Base-by-base conservation (phyloP, 2,797 vertebrate species). In the Bucorvus abyssinicus region DNA sequence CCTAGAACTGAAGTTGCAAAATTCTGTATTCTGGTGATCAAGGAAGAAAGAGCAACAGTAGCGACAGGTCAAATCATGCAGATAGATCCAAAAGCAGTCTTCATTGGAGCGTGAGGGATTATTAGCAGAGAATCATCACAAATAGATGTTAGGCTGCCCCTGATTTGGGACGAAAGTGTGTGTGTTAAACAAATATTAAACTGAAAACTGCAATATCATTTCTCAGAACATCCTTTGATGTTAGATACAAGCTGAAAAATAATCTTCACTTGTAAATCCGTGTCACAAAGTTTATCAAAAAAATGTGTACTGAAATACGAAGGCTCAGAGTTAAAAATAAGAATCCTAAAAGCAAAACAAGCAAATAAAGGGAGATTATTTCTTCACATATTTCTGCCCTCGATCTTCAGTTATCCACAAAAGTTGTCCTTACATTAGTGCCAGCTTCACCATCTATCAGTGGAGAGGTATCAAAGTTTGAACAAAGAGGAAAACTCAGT, bases 231-330 rank as follows among this genome's bases (percentile, higher is more conserved):
- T 94, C 73, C 83, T 96, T 90, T 95, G 90, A 94, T 96, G 85
- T 89, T 92, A 96, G 94, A 95, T 93, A 97, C 60, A 97, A 93
- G 74, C 78, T 94, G 87, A 91, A 96, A 97, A 97, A 95, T 95
- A 94, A 97, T 95, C 90, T 96, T 94, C 80, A 77, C 67, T 93
- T 86, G 26, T 76, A 97, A 97, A 96, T 82, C 69, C 61, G 1
- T 71, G 56, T 94, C 93, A 94, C 84, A 7, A 81, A 91, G 77
- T 77, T 96, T 90, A 74, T 64, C 19, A 86, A 97, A 40, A 40
- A 95, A 93, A 73, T 45, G 19, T 91, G 74, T 71, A 83, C 36
- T 90, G 56, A 86, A 94, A 77, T 84, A 53, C 95, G 69, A 95
- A 89, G 47, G 50, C 13, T 64, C 32, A 68, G 47, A 77, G 55